phyloP scores from a whole-genome alignment of 2,888 invertebrate genomes.

The Nysson spinosus region DNA sequence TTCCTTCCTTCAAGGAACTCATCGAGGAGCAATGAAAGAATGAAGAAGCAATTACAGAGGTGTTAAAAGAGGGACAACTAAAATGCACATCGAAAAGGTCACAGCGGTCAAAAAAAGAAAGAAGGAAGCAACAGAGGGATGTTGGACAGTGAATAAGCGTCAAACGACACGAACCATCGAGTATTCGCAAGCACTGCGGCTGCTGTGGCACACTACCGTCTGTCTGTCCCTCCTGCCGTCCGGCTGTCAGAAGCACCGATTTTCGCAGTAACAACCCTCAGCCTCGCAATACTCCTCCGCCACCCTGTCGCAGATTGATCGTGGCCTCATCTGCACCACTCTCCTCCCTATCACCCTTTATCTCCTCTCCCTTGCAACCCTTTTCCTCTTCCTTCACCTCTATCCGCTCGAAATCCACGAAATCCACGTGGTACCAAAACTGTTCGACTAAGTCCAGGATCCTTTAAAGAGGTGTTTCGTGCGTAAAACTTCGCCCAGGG shows the following conservation, averaged over 20 bases:
- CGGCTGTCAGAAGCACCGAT: constrained; percentile 73
- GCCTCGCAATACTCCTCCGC: constrained; percentile 71
- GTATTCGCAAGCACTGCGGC: constrained; percentile 75
- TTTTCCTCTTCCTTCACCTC: background rate
- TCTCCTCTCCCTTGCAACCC: background rate
- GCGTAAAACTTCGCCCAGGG: background rate
- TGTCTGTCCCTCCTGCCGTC: constrained; percentile 71
- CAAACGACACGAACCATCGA: constrained; percentile 73
- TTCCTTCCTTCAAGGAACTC: too few species aligned
- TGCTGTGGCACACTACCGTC: constrained; percentile 75
- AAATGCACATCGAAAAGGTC: background rate
- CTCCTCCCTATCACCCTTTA: constrained; percentile 5
- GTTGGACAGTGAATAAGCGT: constrained; percentile 35
- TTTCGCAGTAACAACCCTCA: constrained; percentile 66
- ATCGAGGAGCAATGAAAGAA: background rate
- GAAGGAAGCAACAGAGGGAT: background rate
- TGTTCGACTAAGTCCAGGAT: too few species aligned
- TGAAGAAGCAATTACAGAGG: background rate
- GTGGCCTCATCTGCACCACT: constrained; percentile 71
- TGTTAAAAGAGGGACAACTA: background rate
- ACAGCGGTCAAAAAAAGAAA: background rate
- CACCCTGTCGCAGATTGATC: constrained; percentile 71
- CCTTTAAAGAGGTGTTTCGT: background rate
- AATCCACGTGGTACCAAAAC: too few species aligned
- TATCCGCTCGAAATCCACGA: background rate